Percentiles rank a stretch among this genome's conserved stretches.
Evolutionary conservation across 2,113 vertebrate species (phyloP).

Genomic region (Heptranchias perlo): DNA sequence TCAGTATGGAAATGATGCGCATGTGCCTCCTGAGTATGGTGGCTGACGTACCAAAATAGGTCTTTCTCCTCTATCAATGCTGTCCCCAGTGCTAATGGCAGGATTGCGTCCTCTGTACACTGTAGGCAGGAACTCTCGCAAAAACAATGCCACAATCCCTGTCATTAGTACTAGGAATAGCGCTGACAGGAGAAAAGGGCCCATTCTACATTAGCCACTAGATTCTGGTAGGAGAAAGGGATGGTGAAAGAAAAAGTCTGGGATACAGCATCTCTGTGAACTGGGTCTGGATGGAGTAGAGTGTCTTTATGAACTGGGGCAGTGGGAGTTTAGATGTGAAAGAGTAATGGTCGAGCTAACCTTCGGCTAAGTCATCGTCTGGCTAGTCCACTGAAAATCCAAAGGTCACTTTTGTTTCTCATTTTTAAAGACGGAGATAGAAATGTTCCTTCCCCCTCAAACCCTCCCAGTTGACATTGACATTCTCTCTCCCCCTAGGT

Average conservation of each 20-base stretch:
- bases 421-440: not conserved
- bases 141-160: not conserved
- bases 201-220: not conserved
- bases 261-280: not conserved
- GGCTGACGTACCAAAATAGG: not conserved
- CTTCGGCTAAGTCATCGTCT: not conserved
- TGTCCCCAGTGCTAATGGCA: not conserved
- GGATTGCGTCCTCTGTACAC: not conserved
- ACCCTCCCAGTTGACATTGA: not conserved
- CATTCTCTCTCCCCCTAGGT: not conserved
- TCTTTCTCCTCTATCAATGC: not conserved
- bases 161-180: not conserved
- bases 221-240: not conserved
- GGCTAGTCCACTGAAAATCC: not conserved
- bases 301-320: not conserved
- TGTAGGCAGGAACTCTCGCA: not conserved
- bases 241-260: not conserved
- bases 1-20: not conserved
- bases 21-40: not conserved
- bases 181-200: not conserved
- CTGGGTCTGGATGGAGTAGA: not conserved
- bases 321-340: not conserved
- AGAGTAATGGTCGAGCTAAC: not conserved
- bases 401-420: not conserved
- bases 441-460: not conserved